Base-by-base conservation (phyloP, 2,113 vertebrate species). In the Ictalurus furcatus region DNA sequence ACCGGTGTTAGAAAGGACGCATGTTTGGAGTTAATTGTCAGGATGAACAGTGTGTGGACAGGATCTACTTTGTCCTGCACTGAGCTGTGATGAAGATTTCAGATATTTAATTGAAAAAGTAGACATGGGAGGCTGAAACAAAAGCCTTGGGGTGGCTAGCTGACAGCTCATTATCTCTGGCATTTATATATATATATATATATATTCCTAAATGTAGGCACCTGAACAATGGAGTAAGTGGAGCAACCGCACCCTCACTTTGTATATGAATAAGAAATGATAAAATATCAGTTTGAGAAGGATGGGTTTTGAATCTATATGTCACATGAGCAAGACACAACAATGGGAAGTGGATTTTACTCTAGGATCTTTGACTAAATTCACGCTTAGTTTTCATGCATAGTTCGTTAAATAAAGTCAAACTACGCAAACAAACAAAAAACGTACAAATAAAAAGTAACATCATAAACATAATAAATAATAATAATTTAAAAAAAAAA, bases 1-100 rank as follows among this genome's bases (percentile, higher is more conserved):
- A 80, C 12, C n/a, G 44, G 14, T 54, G 17, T 71, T 14, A 7
- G 79, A 73, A 58, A 54, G 65, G 28, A 89, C 34, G 84, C 84
- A 74, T 63, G 65, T 73, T 78, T 48, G 83, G 88, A 90, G 61
- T 85, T 90, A 90, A 89, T 78, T 91, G 87, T 81, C 59, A 85
- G 71, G 79, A 81, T 37, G 85, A 65, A 67, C 52, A 59, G 58
- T 79, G 80, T 56, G 48, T 83, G 86, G 73, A 88, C 59, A 88
- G 28, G 65, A 25, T 40, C 30, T 28, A 80, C n/a, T 78, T 88
- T 65, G 88, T 91, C 79, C 81, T 83, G 81, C 81, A 83, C 58
- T 1, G 58, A 61, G 81, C 81, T 61, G 58, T 61, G 81, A 83
- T 61, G 25, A 61, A 83, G 81, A 83, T 83, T 83, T 83, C 58